These are phyloP conservation scores for Pelvicachromis taeniatus DNA, from an alignment of 2,113 vertebrate genomes.

Conservation along the genomic window DNA sequence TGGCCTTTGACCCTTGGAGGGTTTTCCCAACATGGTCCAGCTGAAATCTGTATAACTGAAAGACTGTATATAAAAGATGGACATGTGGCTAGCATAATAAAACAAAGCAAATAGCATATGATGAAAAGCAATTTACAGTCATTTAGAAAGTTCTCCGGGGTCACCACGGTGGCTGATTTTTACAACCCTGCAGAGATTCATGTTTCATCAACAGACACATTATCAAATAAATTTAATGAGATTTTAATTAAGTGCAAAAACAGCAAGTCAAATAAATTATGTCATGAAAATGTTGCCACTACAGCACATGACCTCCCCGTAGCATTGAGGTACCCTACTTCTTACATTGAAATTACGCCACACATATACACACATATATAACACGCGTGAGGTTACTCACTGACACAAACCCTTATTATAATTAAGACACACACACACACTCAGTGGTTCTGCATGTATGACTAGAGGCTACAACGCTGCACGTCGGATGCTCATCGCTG, in stretches of 20 bases:
- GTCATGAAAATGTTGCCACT: accelerated
- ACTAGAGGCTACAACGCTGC: not conserved
- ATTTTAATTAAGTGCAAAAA: not conserved
- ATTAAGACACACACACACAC: not conserved
- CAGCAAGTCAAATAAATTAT: not conserved
- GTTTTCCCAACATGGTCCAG: not conserved
- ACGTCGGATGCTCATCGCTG: not conserved
- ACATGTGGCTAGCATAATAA: accelerated
- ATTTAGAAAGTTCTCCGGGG: not conserved
- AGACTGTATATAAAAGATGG: not conserved
- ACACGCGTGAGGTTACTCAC: not conserved
- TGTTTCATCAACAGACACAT: not conserved
- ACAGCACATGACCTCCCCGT: not conserved
- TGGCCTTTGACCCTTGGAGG: too few relatives aligned
- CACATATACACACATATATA: too few relatives aligned
- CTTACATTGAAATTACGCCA: not conserved
- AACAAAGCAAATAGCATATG: not conserved
- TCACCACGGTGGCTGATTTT: not conserved
- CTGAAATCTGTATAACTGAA: accelerated
- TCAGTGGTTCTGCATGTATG: not conserved
- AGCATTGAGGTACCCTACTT: not conserved
- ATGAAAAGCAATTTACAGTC: not conserved
- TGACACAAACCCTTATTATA: not conserved
- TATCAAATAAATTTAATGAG: not conserved
- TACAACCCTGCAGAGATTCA: too few relatives aligned